A percentile compares a stretch with the other conserved stretches of the same genome.
phyloP scores from a whole-genome alignment of 2,797 vertebrate species.

The Antrozous pallidus region DNA sequence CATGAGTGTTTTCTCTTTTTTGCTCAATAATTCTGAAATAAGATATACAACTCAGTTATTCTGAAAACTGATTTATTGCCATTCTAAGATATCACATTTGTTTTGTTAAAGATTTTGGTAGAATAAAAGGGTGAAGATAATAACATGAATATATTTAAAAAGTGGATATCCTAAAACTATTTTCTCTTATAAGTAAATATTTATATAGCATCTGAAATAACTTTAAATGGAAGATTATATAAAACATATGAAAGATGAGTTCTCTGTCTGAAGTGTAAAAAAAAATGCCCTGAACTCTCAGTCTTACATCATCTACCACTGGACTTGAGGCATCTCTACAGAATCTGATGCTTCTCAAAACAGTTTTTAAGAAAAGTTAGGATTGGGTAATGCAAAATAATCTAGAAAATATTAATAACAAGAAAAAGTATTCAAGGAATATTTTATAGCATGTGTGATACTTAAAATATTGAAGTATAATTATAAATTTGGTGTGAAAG shows the following conservation, averaged over 20 bases:
- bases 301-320: background rate
- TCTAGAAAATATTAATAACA: background rate
- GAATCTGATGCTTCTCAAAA: background rate
- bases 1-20: background rate
- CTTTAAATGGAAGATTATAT: background rate
- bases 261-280: background rate
- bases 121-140: background rate
- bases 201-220: background rate
- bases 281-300: background rate
- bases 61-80: background rate
- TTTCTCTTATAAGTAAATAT: background rate
- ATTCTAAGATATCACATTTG: background rate
- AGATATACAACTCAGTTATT: background rate
- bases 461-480: background rate
- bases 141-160: background rate
- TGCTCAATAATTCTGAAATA: background rate
- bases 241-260: background rate
- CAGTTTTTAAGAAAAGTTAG: background rate
- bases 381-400: background rate
- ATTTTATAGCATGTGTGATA: background rate
- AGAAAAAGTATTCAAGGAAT: background rate
- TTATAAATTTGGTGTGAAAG: background rate
- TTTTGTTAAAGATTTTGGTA: background rate
- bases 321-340: background rate
- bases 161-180: background rate